Evolutionary conservation across 2,113 vertebrate species (phyloP).

Genomic region (Psittacus erithacus): DNA sequence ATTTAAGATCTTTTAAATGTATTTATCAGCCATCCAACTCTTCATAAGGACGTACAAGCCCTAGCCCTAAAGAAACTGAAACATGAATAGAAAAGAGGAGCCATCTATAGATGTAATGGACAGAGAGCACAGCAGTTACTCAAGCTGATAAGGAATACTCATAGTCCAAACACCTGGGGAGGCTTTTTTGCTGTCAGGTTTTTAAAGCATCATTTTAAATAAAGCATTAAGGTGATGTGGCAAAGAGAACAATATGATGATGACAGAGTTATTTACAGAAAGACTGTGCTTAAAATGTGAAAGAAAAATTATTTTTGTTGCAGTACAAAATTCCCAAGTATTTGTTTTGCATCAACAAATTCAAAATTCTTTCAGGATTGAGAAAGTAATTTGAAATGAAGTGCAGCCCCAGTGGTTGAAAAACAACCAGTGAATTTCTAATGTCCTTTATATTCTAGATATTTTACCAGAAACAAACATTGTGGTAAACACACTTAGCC

Average conservation of each 20-base stretch:
- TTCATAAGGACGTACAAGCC: background rate
- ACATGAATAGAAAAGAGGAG: background rate
- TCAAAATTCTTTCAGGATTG: background rate
- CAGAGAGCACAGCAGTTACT: background rate
- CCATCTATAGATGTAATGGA: background rate
- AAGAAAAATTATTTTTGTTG: background rate
- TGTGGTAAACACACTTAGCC: background rate
- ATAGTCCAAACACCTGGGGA: background rate
- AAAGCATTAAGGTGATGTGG: background rate
- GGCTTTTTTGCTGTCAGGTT: background rate
- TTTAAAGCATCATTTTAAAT: background rate
- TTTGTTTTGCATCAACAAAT: background rate
- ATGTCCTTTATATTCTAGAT: background rate
- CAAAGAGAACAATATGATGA: background rate
- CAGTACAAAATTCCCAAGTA: background rate
- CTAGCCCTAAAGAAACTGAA: background rate
- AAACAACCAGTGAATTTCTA: background rate
- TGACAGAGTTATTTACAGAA: background rate
- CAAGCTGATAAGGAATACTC: background rate
- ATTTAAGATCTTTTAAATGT: background rate
- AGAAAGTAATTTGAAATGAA: background rate
- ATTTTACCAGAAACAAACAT: background rate
- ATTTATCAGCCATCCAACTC: background rate
- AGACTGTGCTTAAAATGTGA: background rate
- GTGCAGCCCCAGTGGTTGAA: background rate